Base-by-base conservation (phyloP, 2,113 vertebrate genomes). In the Erythrolamprus reginae region DNA sequence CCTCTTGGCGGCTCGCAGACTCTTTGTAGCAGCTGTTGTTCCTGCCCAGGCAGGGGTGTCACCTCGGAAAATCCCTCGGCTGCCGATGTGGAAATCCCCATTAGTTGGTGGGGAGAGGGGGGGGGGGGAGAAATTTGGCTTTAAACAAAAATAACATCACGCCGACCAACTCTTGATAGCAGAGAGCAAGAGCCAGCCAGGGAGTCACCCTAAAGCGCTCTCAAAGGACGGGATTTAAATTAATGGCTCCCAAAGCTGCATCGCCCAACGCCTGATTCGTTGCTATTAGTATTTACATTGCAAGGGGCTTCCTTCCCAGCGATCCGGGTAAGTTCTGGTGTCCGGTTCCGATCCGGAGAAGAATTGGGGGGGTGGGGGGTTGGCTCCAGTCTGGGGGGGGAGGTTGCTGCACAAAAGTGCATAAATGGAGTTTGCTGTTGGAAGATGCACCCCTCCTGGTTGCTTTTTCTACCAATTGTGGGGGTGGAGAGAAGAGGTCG, bases 81-180 rank as follows among this genome's bases (percentile, higher is more conserved):
- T 45, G 12, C 85, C 23, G 21, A 33, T n/a, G 52, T 96, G 97
- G 97, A 97, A 97, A 96, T 96, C 96, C 97, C 96, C 96, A 7
- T 12, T 6, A 10, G n/a, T n/a, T 15, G 87, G 89, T 1, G 91
- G 90, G 93, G 90, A 93, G 92, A 0, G 15, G 2, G n/a, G 2
- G 17, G 17, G 15, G 70, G 17, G 13, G 28, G 13, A n/a, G 12
- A 33, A 10, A n/a, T 2, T 4, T n/a, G 23, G 7, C 6, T 56
- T 82, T n/a, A n/a, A 88, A 87, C 89, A 86, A 91, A n/a, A n/a
- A n/a, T n/a, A n/a, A 92, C 88, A 58, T 28, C 1, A 5, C 91
- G 92, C 92, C 93, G 92, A 90, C 90, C 94, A 8, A 48, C 33
- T 86, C 21, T 56, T 58, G 50, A 84, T 88, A 50, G 93, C 65